Base-by-base conservation (phyloP, 2,113 vertebrate species). In the Rhineura floridana region DNA sequence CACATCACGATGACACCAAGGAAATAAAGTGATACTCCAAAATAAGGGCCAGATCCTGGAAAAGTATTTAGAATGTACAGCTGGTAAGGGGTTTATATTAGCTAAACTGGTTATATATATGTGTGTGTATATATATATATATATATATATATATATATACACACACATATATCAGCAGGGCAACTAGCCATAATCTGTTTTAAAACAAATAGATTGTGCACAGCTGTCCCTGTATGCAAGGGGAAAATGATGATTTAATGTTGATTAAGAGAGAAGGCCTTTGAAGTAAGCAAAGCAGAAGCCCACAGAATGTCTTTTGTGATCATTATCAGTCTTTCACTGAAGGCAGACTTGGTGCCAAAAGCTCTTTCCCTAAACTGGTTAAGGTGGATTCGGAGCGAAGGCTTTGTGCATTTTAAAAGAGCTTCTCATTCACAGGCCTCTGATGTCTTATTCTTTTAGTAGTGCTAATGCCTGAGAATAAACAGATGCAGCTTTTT, bases 161-260 rank as follows among this genome's bases (percentile, higher is more conserved):
- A n/a, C n/a, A 90, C 89, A 95, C 96, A 94, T 95, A 85, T 91
- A 93, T 95, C 96, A 95, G 95, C 95, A 96, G 92, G 91, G 88
- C 94, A 96, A 92, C 83, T 93, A 94, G 93, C 94, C 93, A 79
- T 96, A 97, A 97, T 97, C 96, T 97, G 96, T 94, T 97, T 97
- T 95, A 96, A 97, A 97, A 97, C 96, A 98, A 98, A 96, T 96
- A 97, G 96, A 97, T 97, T 97, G 97, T 97, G 95, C 97, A 97
- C 97, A 97, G 97, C 97, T 97, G 97, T 96, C 96, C 86, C 92
- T 93, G 90, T 91, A 97, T 95, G 93, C 91, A 93, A 94, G 94
- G 92, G 55, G 94, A 96, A 96, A 97, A 97, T 94, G 96, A 97
- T 97, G 96, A 97, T 97, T 97, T 98, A 97, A 98, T 97, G 96